A percentile compares a stretch with the other conserved stretches of the same genome.
These are phyloP conservation scores for Caenorhabditis sp. DNA, from an alignment of 2,888 invertebrate species.

Conservation along the genomic window DNA sequence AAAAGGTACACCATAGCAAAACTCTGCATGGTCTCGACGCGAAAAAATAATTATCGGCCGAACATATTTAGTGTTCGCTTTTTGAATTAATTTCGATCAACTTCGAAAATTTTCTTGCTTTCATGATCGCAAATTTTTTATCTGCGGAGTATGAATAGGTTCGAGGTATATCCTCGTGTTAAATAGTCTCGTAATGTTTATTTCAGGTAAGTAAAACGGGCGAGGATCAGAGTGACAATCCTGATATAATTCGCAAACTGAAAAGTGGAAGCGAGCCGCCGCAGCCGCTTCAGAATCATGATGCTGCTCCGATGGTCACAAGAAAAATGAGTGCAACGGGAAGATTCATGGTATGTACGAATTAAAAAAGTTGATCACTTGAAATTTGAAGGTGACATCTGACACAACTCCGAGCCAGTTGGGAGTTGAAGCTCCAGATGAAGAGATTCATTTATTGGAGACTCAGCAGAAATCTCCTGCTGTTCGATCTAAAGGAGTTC, in stretches of 20 bases:
- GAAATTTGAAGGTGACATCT: conserved; percentile 33
- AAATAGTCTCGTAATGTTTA: background rate
- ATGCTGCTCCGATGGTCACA: conserved; percentile 31
- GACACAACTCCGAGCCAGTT: conserved; percentile 28
- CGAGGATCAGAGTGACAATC: conserved; percentile 18
- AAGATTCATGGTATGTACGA: conserved; percentile 65
- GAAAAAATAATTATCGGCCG: too few relatives aligned
- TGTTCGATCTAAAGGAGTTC: conserved; percentile 60
- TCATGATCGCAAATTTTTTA: too few relatives aligned
- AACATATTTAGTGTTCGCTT: too few relatives aligned
- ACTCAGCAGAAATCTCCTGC: conserved; percentile 45
- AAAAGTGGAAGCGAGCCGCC: conserved; percentile 66
- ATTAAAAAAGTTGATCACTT: background rate
- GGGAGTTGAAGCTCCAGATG: conserved; percentile 21
- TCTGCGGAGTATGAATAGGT: background rate
- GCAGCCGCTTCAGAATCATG: conserved; percentile 19
- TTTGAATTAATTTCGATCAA: too few relatives aligned
- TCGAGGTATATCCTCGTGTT: conserved; percentile 33
- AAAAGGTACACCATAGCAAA: too few relatives aligned
- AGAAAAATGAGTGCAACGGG: conserved; percentile 71
- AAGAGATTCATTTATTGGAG: conserved; percentile 3
- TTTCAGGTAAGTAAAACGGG: conserved; percentile 60
- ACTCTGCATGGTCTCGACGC: too few relatives aligned
- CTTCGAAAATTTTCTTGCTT: too few relatives aligned
- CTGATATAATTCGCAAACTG: conserved; percentile 19